These are phyloP conservation scores for Seira sanloemensis DNA, from an alignment of 2,888 invertebrate genomes.

Conservation along the genomic window DNA sequence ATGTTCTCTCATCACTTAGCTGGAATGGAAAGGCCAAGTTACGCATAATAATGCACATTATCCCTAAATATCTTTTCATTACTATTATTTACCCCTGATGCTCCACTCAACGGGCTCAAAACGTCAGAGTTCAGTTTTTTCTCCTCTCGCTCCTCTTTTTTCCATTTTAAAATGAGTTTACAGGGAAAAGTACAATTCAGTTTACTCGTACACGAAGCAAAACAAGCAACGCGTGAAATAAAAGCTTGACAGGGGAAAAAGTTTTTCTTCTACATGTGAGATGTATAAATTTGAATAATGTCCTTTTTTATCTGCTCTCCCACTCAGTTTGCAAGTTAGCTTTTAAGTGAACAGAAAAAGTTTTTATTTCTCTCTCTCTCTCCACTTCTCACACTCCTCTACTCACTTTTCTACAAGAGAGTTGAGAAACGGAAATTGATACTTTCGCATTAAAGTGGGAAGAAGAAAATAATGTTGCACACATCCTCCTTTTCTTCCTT, in stretches of 20 bases:
- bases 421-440: constrained; percentile 57
- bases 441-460: constrained; percentile 42
- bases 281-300: constrained; percentile 61
- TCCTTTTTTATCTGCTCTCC: constrained; percentile 36
- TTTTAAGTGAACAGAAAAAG: background rate
- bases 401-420: background rate
- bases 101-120: background rate
- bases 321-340: constrained; percentile 7
- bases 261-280: constrained; percentile 45
- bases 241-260: constrained; percentile 27
- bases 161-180: too few relatives aligned
- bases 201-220: background rate
- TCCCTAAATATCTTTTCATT: background rate
- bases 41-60: too few relatives aligned
- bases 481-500: constrained; percentile 2
- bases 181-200: too few relatives aligned
- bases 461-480: constrained; percentile 38
- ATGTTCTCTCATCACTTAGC: too few relatives aligned
- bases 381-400: background rate
- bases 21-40: too few relatives aligned
- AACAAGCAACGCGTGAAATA: constrained; percentile 29
- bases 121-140: background rate
- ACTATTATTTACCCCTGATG: background rate
- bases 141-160: background rate
- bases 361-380: constrained; percentile 13